These are phyloP conservation scores for Congeria kusceri DNA, from an alignment of 2,888 invertebrate genomes.

Conservation along the genomic window DNA sequence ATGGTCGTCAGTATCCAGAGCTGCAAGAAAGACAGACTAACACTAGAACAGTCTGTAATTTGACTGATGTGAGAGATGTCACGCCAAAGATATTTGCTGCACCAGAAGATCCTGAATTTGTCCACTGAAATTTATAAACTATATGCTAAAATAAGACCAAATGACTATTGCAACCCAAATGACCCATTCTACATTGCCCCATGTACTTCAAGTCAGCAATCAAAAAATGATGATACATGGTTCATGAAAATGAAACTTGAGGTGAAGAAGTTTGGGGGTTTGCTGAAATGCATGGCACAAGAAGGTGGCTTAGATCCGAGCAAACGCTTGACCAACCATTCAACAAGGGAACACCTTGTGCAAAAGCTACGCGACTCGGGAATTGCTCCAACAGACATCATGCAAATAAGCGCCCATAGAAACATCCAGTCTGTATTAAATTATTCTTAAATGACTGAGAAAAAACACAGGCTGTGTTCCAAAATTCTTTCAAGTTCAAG, in stretches of 20 bases:
- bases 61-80: conserved; percentile 23
- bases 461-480: conserved; percentile 42
- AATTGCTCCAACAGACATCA: conserved; percentile 44
- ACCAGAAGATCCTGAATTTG: conserved; percentile 20
- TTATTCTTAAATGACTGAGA: conserved; percentile 44
- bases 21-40: conserved; percentile 38
- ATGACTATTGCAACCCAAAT: conserved; percentile 21
- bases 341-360: conserved; percentile 31
- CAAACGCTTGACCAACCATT: conserved; percentile 39
- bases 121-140: conserved; percentile 30
- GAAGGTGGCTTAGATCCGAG: conserved; percentile 26
- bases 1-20: conserved; percentile 37
- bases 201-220: conserved; percentile 1
- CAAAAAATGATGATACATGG: conserved; percentile 10
- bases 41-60: conserved; percentile 27
- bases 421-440: conserved; percentile 45
- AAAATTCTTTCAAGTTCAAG: conserved; percentile 30
- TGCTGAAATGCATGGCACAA: conserved; percentile 42
- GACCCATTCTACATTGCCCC: conserved; percentile 44
- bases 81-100: conserved; percentile 35
- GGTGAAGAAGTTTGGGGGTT: conserved; percentile 26
- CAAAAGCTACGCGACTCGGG: conserved; percentile 37
- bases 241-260: conserved; percentile 30
- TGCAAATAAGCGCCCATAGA: conserved; percentile 53
- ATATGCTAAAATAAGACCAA: conserved; percentile 30